Base-by-base conservation (phyloP, 2,797 vertebrate genomes). In the Botia kubotai region DNA sequence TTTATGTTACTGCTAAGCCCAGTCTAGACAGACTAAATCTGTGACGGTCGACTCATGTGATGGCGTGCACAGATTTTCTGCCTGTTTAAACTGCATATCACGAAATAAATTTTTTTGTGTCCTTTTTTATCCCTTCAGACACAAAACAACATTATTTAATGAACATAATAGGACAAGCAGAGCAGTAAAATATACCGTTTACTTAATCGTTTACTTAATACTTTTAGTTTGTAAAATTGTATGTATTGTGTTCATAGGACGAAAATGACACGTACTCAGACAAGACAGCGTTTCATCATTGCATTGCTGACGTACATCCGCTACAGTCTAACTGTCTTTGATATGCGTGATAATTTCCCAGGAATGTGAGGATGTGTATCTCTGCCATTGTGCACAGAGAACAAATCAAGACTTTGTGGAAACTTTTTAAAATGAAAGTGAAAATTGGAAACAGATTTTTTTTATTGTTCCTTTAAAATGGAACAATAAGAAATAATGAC, bases 21-120 rank as follows among this genome's bases (percentile, higher is more conserved):
- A 6, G 63, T 82, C 68, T 82, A 71, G 72, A 84, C 76, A 60
- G 76, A 68, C 74, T n/a, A n/a, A 60, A 75, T 75, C 69, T 57
- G 57, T 57, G 57, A 63, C 23, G 19, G 58, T 53, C 57, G 77
- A 77, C 33, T 69, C 33, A 36, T 77, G 69, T 55, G 39, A 66
- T 63, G 66, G 21, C 3, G 55, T 67, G 62, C 67, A 66, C 12
- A 60, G 57, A 50, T 19, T 73, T 55, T 53, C 39, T 21, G 65
- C 58, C 48, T 72, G 21, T 66, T 73, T 68, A 68, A 55, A 79
- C 36, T 79, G n/a, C 6, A 71, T 19, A 13, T 46, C 43, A 39
- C 13, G 4, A 60, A 23, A 67, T 52, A 21, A 66, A n/a, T n/a
- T 17, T 8, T 43, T 60, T 46, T 26, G 19, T 36, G 46, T 48